Percentiles rank a stretch among this genome's conserved stretches.
These are phyloP conservation scores for Gymnopithys bicolor DNA, from an alignment of 2,797 vertebrate species.

Conservation along the genomic window DNA sequence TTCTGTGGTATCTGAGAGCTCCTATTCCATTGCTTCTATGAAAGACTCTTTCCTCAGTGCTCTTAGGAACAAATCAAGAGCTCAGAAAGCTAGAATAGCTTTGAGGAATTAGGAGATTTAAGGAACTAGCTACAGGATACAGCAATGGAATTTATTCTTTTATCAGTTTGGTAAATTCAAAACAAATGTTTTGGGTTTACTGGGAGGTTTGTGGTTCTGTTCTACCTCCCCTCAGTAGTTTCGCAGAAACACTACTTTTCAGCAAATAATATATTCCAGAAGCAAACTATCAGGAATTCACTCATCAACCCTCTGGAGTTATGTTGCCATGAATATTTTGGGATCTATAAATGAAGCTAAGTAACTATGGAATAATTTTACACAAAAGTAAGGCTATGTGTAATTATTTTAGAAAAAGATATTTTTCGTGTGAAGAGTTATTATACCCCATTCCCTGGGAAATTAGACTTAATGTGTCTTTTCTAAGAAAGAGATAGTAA, in stretches of 20 bases:
- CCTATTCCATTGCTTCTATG: not conserved
- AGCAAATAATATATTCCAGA: not conserved
- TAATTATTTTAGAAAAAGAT: not conserved
- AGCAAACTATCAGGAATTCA: not conserved
- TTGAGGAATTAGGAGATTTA: not conserved
- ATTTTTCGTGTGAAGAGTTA: not conserved
- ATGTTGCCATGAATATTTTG: not conserved
- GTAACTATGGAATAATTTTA: not conserved
- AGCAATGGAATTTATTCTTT: not conserved
- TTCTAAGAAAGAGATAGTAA: not conserved
- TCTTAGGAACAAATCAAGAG: not conserved
- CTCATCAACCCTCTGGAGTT: not conserved
- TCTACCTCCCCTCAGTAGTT: accelerated
- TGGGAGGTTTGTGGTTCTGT: not conserved
- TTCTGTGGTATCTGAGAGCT: not conserved
- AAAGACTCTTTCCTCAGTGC: not conserved
- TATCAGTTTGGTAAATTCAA: not conserved
- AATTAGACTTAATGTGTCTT: not conserved
- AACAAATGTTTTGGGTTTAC: not conserved
- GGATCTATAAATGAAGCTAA: not conserved
- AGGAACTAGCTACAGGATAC: not conserved
- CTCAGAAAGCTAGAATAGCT: not conserved
- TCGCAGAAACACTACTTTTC: not conserved
- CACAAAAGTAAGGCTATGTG: not conserved
- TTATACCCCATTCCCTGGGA: not conserved